Conservation (phyloP, 1,140 invertebrate species). For the Drosophila subobscura region DNA sequence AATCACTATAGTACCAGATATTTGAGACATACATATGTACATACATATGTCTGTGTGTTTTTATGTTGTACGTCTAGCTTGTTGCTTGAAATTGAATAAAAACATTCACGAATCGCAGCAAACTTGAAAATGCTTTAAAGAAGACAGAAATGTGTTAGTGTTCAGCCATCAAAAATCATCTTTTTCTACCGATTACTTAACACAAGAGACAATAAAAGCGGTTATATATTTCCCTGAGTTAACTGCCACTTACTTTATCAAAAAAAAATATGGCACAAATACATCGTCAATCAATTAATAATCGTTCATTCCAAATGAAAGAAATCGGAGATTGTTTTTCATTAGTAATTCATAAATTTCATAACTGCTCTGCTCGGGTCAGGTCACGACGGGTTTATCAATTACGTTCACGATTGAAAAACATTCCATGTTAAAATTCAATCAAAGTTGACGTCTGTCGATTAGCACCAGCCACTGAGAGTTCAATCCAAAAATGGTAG, state of each 20-base stretch:
- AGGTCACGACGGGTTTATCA: conserved; percentile 48
- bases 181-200: too few species aligned
- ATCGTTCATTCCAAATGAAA: neutral
- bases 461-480: conserved; percentile 48
- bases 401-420: conserved; percentile 31
- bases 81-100: conserved; percentile 33
- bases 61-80: too few species aligned
- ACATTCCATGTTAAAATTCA: conserved; percentile 59
- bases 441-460: conserved; percentile 68
- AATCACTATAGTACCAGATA: conserved; percentile 6
- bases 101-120: too few species aligned
- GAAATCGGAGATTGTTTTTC: neutral
- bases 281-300: conserved; percentile 1
- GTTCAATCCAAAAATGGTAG: conserved; percentile 3
- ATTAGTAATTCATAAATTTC: conserved; percentile 22
- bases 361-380: neutral
- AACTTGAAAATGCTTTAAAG: neutral
- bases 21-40: neutral
- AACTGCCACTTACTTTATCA: too few species aligned
- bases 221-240: too few species aligned
- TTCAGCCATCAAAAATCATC: too few species aligned
- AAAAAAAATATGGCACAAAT: neutral
- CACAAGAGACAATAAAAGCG: too few species aligned
- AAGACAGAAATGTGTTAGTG: too few species aligned
- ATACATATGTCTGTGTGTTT: too few species aligned